phyloP scores from a whole-genome alignment of 2,888 invertebrate species.

The Cacoxenus indagator region DNA sequence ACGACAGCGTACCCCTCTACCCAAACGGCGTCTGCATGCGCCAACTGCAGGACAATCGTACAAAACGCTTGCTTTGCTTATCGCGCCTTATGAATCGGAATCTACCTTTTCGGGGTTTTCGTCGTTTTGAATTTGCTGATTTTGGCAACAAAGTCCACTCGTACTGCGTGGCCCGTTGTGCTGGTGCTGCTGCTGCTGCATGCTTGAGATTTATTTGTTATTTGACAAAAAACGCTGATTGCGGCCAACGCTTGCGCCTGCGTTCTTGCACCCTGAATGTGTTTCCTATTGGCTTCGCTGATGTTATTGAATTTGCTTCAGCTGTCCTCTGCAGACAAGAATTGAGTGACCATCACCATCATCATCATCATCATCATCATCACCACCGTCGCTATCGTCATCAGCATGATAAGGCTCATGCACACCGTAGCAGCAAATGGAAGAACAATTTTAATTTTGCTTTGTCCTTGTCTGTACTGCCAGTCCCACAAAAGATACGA shows the following conservation, averaged over 20 bases:
- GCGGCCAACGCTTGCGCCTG: constrained; percentile 16
- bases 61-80: constrained; percentile 45
- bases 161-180: not conserved
- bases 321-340: constrained; percentile 41
- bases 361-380: constrained; percentile 24
- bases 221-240: constrained; percentile 61
- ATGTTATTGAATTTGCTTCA: constrained; percentile 1
- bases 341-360: constrained; percentile 62
- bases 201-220: constrained; percentile 65
- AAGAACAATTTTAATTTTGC: constrained; percentile 55
- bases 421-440: constrained; percentile 27
- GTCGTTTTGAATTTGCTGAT: constrained; percentile 55
- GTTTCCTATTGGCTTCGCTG: not conserved
- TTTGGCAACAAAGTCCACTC: constrained; percentile 39
- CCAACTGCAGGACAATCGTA: constrained; percentile 20
- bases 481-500: not conserved
- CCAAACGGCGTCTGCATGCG: not conserved
- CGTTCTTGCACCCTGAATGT: constrained; percentile 1
- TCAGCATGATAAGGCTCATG: constrained; percentile 10
- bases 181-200: constrained; percentile 29
- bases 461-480: constrained; percentile 40
- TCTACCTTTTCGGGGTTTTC: constrained; percentile 42
- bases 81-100: constrained; percentile 36
- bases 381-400: constrained; percentile 44
- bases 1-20: not conserved